Evolutionary conservation across 1,140 invertebrate species (phyloP), one percentile per base, ranked within the genome.

Genomic region (Pogonus chalceus): DNA sequence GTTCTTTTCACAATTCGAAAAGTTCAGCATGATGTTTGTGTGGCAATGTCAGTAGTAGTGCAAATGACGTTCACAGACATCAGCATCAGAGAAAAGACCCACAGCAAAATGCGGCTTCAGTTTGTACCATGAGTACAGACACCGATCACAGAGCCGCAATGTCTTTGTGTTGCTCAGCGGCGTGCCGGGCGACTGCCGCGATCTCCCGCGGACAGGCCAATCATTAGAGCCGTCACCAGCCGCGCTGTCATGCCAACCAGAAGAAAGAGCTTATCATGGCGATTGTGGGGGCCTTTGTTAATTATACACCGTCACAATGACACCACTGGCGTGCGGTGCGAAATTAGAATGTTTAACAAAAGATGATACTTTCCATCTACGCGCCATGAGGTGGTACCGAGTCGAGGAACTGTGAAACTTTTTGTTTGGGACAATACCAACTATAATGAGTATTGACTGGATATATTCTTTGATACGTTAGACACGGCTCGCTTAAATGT

Each of bases 221-320:
- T 43, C 37, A 43, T 43, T 43, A 43, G 37, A 43, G 37, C 37
- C 37, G 18, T 43, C 37, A 43, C 37, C 37, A 43, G 18, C 37
- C 9, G 37, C 37, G 37, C 37, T 43, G 37, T 43, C 37, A 43
- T 43, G 37, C 37, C 37, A 43, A 43, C 37, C 37, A 43, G 37
- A 43, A 43, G 37, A 43, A 43, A 43, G 37, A 43, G 37, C 37
- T 43, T 43, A 43, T 43, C 37, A 16, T 18, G 18, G 9, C 37
- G 37, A 43, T 43, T 43, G 37, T 43, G 7, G 37, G 37, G 26
- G 18, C 37, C 37, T 4, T 43, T 43, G 37, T 43, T 43, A 43
- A 43, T 43, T 43, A 43, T 43, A 12, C 37, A 43, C 18, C 37
- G 37, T 43, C 37, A 43, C 37, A 43, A 43, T 43, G 37, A 43